These are phyloP conservation scores for Leptopilina boulardi DNA, from an alignment of 1,140 invertebrate genomes.

Conservation along the genomic window DNA sequence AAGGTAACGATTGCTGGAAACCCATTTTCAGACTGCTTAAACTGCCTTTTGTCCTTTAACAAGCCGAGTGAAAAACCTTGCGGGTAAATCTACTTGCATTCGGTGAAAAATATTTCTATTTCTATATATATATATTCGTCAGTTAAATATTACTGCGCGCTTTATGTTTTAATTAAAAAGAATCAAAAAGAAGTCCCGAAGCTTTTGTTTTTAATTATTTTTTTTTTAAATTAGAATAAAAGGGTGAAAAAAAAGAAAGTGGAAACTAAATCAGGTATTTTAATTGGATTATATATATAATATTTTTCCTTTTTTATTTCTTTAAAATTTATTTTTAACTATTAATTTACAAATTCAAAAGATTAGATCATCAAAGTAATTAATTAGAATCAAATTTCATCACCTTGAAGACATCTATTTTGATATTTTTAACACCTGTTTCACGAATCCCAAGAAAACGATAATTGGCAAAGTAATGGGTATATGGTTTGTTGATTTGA, in stretches of 20 bases:
- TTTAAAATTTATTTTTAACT: no score
- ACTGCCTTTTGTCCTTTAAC: conserved; percentile 32
- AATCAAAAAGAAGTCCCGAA: neutral
- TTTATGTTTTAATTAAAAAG: conserved; percentile 24
- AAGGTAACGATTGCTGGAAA: conserved; percentile 32
- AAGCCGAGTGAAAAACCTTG: conserved; percentile 28
- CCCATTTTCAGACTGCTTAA: conserved; percentile 33
- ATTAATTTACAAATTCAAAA: neutral
- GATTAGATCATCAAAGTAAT: neutral
- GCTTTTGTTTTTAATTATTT: neutral
- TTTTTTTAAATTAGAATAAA: neutral
- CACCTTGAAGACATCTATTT: conserved; percentile 9
- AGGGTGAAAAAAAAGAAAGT: no score
- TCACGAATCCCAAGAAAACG: conserved; percentile 26
- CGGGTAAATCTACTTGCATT: conserved; percentile 28
- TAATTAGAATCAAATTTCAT: conserved; percentile 1
- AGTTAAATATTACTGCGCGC: conserved; percentile 10
- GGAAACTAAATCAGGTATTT: no score
- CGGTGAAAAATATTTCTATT: conserved; percentile 3
- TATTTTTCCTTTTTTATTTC: no score
- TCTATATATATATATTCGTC: conserved; percentile 3
- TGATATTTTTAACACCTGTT: conserved; percentile 31
- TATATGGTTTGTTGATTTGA: neutral
- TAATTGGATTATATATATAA: no score
- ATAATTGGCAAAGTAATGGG: conserved; percentile 6